Percentiles rank a stretch among this genome's conserved stretches.
Evolutionary conservation across 2,113 vertebrate species (phyloP).

Genomic region (Equus quagga): DNA sequence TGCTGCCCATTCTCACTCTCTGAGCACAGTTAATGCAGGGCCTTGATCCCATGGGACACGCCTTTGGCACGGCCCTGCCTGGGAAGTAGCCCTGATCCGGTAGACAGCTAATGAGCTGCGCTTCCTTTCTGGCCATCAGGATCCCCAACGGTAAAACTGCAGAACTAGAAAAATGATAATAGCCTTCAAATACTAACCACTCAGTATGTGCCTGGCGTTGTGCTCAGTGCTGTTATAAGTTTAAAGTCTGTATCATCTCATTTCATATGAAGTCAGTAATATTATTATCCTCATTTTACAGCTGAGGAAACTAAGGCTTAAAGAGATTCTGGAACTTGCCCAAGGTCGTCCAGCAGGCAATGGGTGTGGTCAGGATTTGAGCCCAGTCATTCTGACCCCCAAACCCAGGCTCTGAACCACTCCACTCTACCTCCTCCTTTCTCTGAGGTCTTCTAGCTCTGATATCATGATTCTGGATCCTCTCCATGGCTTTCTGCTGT

Average conservation of each 20-base stretch:
- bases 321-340: slow-evolving; percentile 43
- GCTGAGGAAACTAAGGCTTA: background rate
- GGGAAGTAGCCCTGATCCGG: slow-evolving; percentile 1
- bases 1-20: background rate
- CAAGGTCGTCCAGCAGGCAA: background rate
- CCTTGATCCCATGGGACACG: background rate
- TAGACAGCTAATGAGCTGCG: slow-evolving; percentile 57
- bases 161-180: background rate
- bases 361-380: background rate
- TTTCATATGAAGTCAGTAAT: background rate
- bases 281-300: background rate
- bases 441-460: slow-evolving; percentile 56
- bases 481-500: slow-evolving; percentile 59
- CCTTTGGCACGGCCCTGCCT: slow-evolving; percentile 61
- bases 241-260: background rate
- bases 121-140: slow-evolving; percentile 61
- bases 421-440: background rate
- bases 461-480: slow-evolving; percentile 70
- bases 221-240: background rate
- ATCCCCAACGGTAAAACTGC: slow-evolving; percentile 9
- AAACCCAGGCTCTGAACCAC: background rate
- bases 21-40: slow-evolving; percentile 3
- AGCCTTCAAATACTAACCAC: background rate
- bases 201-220: background rate
- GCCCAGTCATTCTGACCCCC: background rate